A percentile compares a stretch with the other conserved stretches of the same genome.
phyloP scores from a whole-genome alignment of 1,140 invertebrate species.

The Drosophila rufa region DNA sequence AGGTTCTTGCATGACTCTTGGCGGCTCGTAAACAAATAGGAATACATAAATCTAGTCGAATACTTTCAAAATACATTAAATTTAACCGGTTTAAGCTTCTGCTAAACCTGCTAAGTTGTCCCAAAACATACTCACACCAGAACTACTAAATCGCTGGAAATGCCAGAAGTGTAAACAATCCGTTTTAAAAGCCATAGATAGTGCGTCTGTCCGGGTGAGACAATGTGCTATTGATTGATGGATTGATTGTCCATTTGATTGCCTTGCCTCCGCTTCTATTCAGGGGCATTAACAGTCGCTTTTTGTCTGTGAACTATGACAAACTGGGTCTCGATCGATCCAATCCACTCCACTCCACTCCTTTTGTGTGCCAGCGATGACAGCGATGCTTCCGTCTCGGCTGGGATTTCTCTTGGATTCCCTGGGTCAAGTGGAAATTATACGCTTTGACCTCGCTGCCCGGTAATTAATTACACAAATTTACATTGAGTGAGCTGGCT shows the following conservation, averaged over 20 bases:
- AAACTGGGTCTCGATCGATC: conserved; percentile 57
- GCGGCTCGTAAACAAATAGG: conserved; percentile 52
- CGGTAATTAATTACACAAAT: conserved; percentile 29
- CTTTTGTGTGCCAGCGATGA: conserved; percentile 38
- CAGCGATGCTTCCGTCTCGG: conserved; percentile 41
- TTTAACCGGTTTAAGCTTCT: conserved; percentile 65
- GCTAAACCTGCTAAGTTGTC: conserved; percentile 51
- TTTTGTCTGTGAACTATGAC: conserved; percentile 50
- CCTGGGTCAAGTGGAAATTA: conserved; percentile 39
- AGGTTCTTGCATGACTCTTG: conserved; percentile 52
- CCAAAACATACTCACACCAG: conserved; percentile 27
- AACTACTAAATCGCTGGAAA: conserved; percentile 20
- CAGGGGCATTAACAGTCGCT: conserved; percentile 52
- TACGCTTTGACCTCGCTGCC: conserved; percentile 13
- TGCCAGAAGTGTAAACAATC: conserved; percentile 64
- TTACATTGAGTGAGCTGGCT: conserved; percentile 13
- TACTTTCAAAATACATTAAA: conserved; percentile 76
- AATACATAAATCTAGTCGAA: conserved; percentile 64
- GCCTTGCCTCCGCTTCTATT: conserved; percentile 41
- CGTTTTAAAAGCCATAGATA: conserved; percentile 52
- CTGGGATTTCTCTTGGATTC: conserved; percentile 27
- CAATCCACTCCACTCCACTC: conserved; percentile 3
- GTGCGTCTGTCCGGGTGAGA: conserved; percentile 45
- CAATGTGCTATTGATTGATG: conserved; percentile 71
- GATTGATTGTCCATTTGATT: conserved; percentile 73